Evolutionary conservation across 1,140 invertebrate genomes (phyloP).

Genomic region (Diabrotica virgifera): DNA sequence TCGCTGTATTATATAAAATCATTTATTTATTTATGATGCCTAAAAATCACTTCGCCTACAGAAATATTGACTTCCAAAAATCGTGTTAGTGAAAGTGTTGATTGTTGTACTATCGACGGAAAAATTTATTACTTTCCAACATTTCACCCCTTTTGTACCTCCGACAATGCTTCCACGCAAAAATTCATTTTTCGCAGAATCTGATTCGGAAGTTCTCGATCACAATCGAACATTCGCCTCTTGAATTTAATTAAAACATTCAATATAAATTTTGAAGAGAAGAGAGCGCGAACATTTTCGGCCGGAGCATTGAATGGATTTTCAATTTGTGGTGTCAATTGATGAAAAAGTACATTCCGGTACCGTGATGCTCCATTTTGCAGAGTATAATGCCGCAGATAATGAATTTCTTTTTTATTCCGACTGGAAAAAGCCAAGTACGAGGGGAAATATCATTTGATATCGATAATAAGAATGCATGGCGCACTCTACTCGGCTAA

Average conservation of each 20-base stretch:
- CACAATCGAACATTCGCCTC: not conserved
- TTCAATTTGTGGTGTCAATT: constrained; percentile 14
- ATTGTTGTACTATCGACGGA: too few relatives aligned
- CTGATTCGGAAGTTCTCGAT: not conserved
- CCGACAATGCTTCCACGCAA: too few relatives aligned
- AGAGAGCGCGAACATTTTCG: not conserved
- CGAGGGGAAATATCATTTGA: not conserved
- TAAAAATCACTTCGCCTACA: too few relatives aligned
- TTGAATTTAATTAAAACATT: constrained; percentile 8
- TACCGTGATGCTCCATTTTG: constrained; percentile 7
- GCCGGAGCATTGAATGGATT: constrained; percentile 4
- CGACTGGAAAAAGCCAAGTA: not conserved
- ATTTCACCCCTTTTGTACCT: too few relatives aligned
- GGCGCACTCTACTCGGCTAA: not conserved
- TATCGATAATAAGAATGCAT: not conserved
- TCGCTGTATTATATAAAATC: too few relatives aligned
- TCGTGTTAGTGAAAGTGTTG: too few relatives aligned
- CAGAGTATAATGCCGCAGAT: not conserved
- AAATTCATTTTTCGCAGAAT: not conserved
- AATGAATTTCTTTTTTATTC: constrained; percentile 9
- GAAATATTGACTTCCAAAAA: too few relatives aligned
- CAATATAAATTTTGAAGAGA: not conserved
- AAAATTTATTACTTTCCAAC: too few relatives aligned
- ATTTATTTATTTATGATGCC: too few relatives aligned
- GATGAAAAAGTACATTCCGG: constrained; percentile 12